Conservation (phyloP, 2,113 vertebrate genomes). For the Rhegmatorhina hoffmannsi region DNA sequence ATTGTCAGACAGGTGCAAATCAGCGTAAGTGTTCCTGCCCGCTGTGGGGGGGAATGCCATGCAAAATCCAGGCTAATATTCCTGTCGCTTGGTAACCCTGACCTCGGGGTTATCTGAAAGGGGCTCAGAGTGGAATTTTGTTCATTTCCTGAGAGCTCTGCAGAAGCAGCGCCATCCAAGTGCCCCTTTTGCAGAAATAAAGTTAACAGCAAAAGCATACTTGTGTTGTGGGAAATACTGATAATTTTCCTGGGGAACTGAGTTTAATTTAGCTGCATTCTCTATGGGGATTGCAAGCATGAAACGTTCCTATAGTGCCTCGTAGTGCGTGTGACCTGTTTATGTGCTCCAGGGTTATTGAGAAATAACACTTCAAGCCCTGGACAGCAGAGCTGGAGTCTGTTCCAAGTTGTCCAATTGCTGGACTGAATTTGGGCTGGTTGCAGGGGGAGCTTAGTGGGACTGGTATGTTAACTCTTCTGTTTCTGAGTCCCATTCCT, state of each 20-base stretch:
- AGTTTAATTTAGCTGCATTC: background rate
- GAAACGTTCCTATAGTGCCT: background rate
- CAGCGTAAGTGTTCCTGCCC: background rate
- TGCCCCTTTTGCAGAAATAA: background rate
- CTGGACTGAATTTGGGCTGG: background rate
- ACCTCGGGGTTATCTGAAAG: slow-evolving; percentile 59
- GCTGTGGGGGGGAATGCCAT: background rate
- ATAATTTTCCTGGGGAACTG: background rate
- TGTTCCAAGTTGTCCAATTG: background rate
- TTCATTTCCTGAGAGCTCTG: slow-evolving; percentile 55
- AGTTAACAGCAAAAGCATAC: background rate
- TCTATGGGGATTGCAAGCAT: background rate
- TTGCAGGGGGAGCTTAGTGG: background rate
- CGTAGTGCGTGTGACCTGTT: background rate
- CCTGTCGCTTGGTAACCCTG: slow-evolving; percentile 49
- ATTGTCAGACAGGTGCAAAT: slow-evolving; percentile 24
- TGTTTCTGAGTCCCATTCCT: background rate
- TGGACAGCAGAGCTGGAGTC: background rate
- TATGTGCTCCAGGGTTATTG: background rate
- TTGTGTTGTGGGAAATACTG: background rate
- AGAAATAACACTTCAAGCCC: slow-evolving; percentile 24
- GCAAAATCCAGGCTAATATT: background rate
- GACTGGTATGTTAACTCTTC: background rate
- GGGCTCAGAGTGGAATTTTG: slow-evolving; percentile 54
- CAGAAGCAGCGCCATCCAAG: background rate